Percentiles rank a stretch among this genome's conserved stretches.
Evolutionary conservation across 2,113 vertebrate species (phyloP).

Genomic region (Camelus bactrianus): DNA sequence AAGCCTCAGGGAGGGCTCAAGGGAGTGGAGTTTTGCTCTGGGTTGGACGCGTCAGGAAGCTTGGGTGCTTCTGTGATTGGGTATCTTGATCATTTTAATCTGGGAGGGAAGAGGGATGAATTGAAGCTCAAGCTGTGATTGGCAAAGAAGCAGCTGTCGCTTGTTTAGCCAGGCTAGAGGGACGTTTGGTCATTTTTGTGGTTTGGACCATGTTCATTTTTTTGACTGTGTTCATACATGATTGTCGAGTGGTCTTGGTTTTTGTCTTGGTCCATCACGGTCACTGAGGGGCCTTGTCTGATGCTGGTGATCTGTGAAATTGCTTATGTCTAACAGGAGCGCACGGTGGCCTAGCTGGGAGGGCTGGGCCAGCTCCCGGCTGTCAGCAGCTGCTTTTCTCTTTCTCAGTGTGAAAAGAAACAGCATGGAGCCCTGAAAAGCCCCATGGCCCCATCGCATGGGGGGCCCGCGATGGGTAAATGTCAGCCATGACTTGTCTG

Average conservation of each 20-base stretch:
- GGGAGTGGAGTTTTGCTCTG: not conserved
- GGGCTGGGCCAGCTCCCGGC: not conserved
- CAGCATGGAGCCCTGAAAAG: not conserved
- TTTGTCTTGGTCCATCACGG: not conserved
- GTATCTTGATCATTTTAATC: not conserved
- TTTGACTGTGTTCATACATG: not conserved
- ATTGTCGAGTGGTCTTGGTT: not conserved
- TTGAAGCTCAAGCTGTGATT: not conserved
- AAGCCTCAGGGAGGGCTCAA: fast-evolving
- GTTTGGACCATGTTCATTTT: not conserved
- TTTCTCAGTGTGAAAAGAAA: not conserved
- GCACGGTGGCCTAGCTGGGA: fast-evolving
- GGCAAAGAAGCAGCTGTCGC: not conserved
- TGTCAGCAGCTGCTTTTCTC: not conserved
- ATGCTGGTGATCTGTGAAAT: not conserved
- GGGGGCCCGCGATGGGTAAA: fast-evolving
- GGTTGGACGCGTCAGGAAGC: fast-evolving
- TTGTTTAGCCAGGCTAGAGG: not conserved
- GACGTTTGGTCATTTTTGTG: not conserved
- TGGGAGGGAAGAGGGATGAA: not conserved
- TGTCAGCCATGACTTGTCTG: fast-evolving
- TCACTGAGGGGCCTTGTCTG: not conserved
- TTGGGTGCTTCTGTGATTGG: not conserved
- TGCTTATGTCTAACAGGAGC: not conserved
- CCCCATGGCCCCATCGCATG: fast-evolving